A percentile compares a stretch with the other conserved stretches of the same genome.
phyloP scores from a whole-genome alignment of 2,797 vertebrate species.

The Pyrocephalus nanus region DNA sequence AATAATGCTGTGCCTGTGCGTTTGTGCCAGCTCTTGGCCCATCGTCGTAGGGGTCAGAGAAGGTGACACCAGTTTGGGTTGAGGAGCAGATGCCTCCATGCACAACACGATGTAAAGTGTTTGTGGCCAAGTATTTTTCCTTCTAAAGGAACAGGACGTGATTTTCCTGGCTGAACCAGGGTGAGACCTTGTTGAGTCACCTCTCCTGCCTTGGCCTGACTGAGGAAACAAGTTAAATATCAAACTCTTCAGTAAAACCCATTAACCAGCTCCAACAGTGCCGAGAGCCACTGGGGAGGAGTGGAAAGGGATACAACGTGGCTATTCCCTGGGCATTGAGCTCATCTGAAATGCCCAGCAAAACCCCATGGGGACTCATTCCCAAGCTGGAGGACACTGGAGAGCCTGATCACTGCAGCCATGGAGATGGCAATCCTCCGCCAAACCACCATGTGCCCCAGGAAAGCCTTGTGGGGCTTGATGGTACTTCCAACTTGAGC shows the following conservation, averaged over 20 bases:
- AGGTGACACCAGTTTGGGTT: neutral
- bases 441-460: accelerated
- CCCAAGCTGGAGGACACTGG: neutral
- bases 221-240: neutral
- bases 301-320: neutral
- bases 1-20: neutral
- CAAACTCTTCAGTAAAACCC: neutral
- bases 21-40: neutral
- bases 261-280: neutral
- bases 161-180: neutral
- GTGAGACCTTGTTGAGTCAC: neutral
- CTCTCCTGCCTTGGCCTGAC: neutral
- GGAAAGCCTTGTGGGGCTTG: neutral
- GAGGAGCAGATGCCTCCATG: neutral
- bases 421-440: neutral
- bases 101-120: neutral
- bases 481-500: neutral
- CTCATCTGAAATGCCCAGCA: neutral
- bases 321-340: neutral
- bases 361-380: accelerated
- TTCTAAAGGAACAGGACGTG: neutral
- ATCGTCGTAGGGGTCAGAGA: accelerated
- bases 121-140: neutral
- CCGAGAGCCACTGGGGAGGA: neutral
- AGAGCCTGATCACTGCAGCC: accelerated